Percentiles rank a stretch among this genome's conserved stretches.
These are phyloP conservation scores for Chromobotia macracanthus DNA, from an alignment of 2,797 vertebrate genomes.

Conservation along the genomic window DNA sequence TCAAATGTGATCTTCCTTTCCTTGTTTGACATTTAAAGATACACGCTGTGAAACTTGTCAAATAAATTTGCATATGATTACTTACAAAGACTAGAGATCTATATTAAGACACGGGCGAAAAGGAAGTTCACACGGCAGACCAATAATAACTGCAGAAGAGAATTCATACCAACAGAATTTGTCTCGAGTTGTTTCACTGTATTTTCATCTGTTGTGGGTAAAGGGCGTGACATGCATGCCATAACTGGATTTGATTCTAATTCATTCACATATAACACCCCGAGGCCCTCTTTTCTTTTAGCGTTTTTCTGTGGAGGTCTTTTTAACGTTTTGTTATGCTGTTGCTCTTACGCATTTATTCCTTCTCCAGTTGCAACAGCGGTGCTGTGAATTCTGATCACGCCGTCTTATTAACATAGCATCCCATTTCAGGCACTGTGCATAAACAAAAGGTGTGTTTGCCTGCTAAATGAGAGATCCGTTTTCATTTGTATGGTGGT, in stretches of 20 bases:
- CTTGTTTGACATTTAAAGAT: slow-evolving; percentile 54
- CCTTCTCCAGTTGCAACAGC: background rate
- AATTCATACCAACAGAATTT: slow-evolving; percentile 28
- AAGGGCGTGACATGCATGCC: slow-evolving; percentile 32
- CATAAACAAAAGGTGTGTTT: slow-evolving; percentile 48
- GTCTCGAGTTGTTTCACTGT: slow-evolving; percentile 32
- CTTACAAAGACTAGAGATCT: slow-evolving; percentile 27
- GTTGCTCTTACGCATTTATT: background rate
- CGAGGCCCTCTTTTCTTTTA: slow-evolving; percentile 4
- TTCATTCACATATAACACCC: slow-evolving; percentile 42
- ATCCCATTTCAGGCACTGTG: slow-evolving; percentile 25
- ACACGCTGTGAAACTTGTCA: slow-evolving; percentile 38
- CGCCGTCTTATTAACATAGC: slow-evolving; percentile 28
- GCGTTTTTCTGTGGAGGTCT: slow-evolving; percentile 22
- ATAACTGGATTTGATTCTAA: slow-evolving; percentile 26
- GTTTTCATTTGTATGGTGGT: slow-evolving; percentile 42
- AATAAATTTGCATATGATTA: slow-evolving; percentile 51
- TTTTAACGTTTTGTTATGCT: slow-evolving; percentile 1
- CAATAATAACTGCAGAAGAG: slow-evolving; percentile 17
- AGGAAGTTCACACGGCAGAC: slow-evolving; percentile 21
- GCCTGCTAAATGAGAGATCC: slow-evolving; percentile 40
- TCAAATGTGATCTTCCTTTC: slow-evolving; percentile 24
- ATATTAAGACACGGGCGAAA: slow-evolving; percentile 37
- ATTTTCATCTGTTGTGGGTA: slow-evolving; percentile 39
- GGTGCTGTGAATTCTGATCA: slow-evolving; percentile 23